These are phyloP conservation scores for Aricia agestis DNA, from an alignment of 1,140 invertebrate genomes.

Conservation along the genomic window DNA sequence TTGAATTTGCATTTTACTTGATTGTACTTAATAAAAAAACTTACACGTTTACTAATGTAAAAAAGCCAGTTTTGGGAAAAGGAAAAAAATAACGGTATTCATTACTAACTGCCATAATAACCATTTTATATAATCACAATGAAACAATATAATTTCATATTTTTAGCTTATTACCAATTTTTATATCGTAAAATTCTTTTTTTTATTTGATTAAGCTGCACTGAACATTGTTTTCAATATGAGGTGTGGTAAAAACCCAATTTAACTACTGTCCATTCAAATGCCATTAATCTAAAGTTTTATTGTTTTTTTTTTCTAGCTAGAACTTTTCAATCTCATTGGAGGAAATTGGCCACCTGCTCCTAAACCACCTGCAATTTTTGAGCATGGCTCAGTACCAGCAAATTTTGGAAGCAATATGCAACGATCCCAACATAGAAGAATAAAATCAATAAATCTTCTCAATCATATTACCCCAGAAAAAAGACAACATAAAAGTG, in stretches of 20 bases:
- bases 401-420: constrained; percentile 46
- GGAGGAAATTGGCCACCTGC: constrained; percentile 69
- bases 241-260: too few relatives aligned
- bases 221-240: too few relatives aligned
- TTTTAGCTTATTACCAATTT: too few relatives aligned
- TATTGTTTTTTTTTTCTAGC: constrained; percentile 37
- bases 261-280: neutral
- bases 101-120: too few relatives aligned
- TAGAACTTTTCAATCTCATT: constrained; percentile 63
- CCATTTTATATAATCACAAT: neutral
- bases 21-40: neutral
- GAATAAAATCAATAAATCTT: constrained; percentile 62
- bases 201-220: too few relatives aligned
- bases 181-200: too few relatives aligned
- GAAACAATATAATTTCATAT: too few relatives aligned
- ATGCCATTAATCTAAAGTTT: neutral
- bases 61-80: neutral
- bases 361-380: constrained; percentile 49
- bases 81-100: neutral
- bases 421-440: constrained; percentile 53
- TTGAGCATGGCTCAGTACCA: constrained; percentile 60
- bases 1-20: constrained; percentile 19
- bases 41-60: neutral
- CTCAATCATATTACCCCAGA: constrained; percentile 61
- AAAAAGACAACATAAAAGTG: constrained; percentile 35